Conservation (phyloP, 2,888 invertebrate genomes). For the Hirtodrosophila trivittata region DNA sequence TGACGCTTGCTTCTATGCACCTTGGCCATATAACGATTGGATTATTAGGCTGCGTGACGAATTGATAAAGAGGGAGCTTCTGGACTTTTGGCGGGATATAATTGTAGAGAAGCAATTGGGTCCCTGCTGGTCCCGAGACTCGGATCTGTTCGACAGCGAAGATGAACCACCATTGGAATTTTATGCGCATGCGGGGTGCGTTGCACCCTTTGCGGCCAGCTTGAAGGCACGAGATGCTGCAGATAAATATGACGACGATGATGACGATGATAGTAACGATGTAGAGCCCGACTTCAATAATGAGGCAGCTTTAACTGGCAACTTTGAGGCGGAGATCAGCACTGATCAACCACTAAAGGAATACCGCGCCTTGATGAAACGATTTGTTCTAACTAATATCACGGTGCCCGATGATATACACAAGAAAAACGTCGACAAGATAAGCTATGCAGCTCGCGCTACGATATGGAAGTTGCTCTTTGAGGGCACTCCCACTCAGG, state of each 20-base stretch:
- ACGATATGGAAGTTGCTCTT: conserved; percentile 71
- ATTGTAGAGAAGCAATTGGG: conserved; percentile 70
- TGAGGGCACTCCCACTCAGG: conserved; percentile 33
- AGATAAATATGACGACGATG: conserved; percentile 9
- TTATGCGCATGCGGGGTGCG: conserved; percentile 70
- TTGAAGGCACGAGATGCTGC: conserved; percentile 45
- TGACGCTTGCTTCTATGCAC: conserved; percentile 77
- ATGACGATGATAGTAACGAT: not conserved
- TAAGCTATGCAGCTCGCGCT: conserved; percentile 41
- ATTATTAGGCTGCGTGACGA: conserved; percentile 68
- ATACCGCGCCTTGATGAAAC: conserved; percentile 64
- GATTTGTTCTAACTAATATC: conserved; percentile 55
- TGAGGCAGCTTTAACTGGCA: conserved; percentile 44
- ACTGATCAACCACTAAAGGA: conserved; percentile 50
- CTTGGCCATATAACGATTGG: conserved; percentile 80
- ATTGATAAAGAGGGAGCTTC: conserved; percentile 55
- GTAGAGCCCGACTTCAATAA: conserved; percentile 29
- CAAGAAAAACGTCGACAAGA: conserved; percentile 55
- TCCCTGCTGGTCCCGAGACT: conserved; percentile 73
- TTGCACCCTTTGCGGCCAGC: conserved; percentile 65
- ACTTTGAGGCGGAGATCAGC: conserved; percentile 56
- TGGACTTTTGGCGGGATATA: conserved; percentile 72
- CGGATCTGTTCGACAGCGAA: conserved; percentile 73
- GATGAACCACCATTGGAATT: conserved; percentile 72
- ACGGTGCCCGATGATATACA: conserved; percentile 57